phyloP scores from a whole-genome alignment of 2,113 vertebrate species.

The Oriolus oriolus region DNA sequence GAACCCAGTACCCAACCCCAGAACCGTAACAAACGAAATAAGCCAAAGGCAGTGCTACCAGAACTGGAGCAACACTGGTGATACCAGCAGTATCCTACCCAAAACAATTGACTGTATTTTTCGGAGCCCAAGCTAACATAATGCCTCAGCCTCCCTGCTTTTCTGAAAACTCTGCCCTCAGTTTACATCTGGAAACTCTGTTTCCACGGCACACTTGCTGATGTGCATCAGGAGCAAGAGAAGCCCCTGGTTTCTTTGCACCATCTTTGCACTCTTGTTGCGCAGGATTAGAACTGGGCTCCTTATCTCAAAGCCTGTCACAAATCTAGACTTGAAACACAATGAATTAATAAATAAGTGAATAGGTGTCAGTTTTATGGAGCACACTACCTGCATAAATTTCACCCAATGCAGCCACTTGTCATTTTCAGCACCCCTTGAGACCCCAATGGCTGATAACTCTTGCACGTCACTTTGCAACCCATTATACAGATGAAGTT shows the following conservation, averaged over 20 bases:
- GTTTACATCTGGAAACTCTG: neutral
- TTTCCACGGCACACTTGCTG: neutral
- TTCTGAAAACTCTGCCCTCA: neutral
- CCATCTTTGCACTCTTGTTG: fast-evolving
- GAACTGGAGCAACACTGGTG: neutral
- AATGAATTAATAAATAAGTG: constrained; percentile 48
- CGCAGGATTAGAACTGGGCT: neutral
- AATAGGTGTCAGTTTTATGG: constrained; percentile 35
- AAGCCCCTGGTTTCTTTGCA: neutral
- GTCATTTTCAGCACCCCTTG: constrained; percentile 11
- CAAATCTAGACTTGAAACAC: constrained; percentile 32
- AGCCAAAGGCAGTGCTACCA: neutral
- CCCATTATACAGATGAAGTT: constrained; percentile 18
- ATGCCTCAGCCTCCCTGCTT: neutral
- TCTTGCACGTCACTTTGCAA: neutral
- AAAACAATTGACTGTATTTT: neutral
- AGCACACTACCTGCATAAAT: constrained; percentile 12
- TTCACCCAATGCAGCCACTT: neutral
- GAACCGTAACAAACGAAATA: neutral
- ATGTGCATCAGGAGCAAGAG: neutral
- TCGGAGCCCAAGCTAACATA: neutral
- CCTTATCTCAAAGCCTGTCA: constrained; percentile 28
- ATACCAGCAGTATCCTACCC: neutral
- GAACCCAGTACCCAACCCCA: neutral
- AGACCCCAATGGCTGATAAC: constrained; percentile 27